Conservation (phyloP, 2,113 vertebrate species). For the Macquaria australasica region DNA sequence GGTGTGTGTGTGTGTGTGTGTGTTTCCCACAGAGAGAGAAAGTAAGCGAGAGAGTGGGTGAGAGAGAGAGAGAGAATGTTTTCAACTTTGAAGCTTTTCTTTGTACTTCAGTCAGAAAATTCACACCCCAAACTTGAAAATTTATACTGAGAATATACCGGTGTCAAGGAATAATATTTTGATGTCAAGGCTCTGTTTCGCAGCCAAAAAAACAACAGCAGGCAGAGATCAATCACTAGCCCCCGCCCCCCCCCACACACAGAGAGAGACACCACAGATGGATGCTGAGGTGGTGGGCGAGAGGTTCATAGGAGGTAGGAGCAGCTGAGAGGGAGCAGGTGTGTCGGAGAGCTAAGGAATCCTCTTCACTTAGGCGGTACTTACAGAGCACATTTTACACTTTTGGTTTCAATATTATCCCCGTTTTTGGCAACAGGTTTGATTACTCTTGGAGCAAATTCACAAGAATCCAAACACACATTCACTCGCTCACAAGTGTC, state of each 20-base stretch:
- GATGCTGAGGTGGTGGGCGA: slow-evolving; percentile 40
- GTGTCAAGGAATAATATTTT: slow-evolving; percentile 43
- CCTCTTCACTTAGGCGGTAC: background rate
- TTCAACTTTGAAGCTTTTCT: slow-evolving; percentile 13
- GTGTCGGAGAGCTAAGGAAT: background rate
- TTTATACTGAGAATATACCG: slow-evolving; percentile 12
- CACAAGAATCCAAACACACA: background rate
- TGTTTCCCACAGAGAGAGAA: background rate
- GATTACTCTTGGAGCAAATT: background rate
- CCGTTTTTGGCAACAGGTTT: background rate
- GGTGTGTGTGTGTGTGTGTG: background rate
- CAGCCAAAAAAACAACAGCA: slow-evolving; percentile 36
- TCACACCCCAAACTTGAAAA: slow-evolving; percentile 22
- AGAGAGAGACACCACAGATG: slow-evolving; percentile 4
- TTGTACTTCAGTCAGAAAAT: slow-evolving; percentile 22
- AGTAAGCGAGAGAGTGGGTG: background rate
- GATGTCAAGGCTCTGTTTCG: slow-evolving; percentile 26
- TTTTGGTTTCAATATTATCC: background rate
- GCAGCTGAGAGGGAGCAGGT: slow-evolving; percentile 15
- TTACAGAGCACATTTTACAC: background rate
- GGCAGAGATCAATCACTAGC: slow-evolving; percentile 45
- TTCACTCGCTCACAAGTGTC: background rate
- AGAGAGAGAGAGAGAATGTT: background rate
- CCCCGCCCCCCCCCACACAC: background rate
- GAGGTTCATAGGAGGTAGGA: slow-evolving; percentile 27